Base-by-base conservation (phyloP, 2,113 vertebrate genomes). In the Oxygymnocypris stewartii region DNA sequence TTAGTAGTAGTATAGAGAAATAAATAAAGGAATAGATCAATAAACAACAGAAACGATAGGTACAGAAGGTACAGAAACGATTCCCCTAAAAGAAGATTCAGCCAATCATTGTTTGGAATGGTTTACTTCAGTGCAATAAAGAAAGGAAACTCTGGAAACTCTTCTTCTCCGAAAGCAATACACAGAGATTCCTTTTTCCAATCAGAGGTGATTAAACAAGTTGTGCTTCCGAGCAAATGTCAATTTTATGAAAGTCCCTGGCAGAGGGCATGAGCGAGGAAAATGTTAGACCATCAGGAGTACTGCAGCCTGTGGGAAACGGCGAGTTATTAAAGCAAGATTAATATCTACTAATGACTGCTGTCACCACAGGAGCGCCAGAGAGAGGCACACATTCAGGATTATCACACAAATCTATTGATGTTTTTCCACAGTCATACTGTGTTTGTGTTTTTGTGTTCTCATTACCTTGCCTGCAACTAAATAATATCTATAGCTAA, bases 301-400 rank as follows among this genome's bases (percentile, higher is more conserved):
- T 80, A 44, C 74, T 80, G 40, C 79, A 61, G 82, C 78, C 75
- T 79, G 25, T 57, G 25, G 87, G 88, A 75, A 82, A 77, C 23
- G 47, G 67, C 6, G 12, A 75, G 54, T 74, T 87, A 86, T 88
- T 87, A 88, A 84, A 82, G 61, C 63, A 78, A 84, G 77, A 91
- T 88, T 86, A 88, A 84, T 80, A 71, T 63, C 79, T 82, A 65
- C 86, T 90, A 89, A 90, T 90, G 89, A 89, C 79, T 67, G 63
- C 77, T 85, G 77, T 83, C 79, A 44, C 69, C 59, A 82, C 65
- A 69, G 65, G 31, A 77, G 82, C 28, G n/a, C 35, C 51, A 12
- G 25, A 44, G 78, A 73, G 20, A 89, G 49, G 67, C 61, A 81
- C 54, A 57, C 25, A 85, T 20, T 28, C 75, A 63, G 23, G 23